Evolutionary conservation across 2,113 vertebrate genomes (phyloP), one percentile per base, ranked within the genome.

Genomic region (Rhynchopsitta pachyrhyncha): DNA sequence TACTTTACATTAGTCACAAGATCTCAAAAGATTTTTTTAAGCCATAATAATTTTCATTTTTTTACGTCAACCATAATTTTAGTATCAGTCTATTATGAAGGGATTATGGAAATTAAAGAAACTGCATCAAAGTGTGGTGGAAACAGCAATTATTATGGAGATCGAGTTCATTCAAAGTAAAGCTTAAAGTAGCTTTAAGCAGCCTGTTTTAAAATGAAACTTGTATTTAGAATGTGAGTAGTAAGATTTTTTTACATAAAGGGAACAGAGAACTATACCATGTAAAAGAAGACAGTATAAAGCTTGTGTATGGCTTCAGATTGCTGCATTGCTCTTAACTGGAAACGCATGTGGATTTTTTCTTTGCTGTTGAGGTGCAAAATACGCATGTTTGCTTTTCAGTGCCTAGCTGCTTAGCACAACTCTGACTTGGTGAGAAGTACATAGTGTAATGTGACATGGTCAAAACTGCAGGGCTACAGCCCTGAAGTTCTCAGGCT

Each of bases 391-490:
- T 41, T 82, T 50, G 41, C 14, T 86, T 57, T 69, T n/a, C 25
- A 53, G 8, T 42, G 35, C 6, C 6, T 44, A 13, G 14, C 73
- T 53, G 69, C 39, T 44, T 28, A 64, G 39, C 7, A 23, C 9
- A 39, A 9, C 27, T 39, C 24, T 59, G 53, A 14, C 17, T 68
- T n/a, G 9, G 52, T 64, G 20, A 59, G 20, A 44, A 80, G 70
- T 0, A 1, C 0, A 0, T 24, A 22, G 3, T 44, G 23, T 31
- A 53, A 35, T 35, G 23, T 28, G 47, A 35, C 13, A 35, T 13
- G 35, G 37, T n/a, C 37, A 77, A 23, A 67, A 33, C 33, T 23
- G 41, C 35, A 67, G 59, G 55, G 33, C 13, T 46, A 29, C 25
- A 66, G 42, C 23, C 73, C 15, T 0, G 0, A 70, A 24, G 2